phyloP scores from a whole-genome alignment of 1,140 invertebrate species.

The Amyelois transitella region DNA sequence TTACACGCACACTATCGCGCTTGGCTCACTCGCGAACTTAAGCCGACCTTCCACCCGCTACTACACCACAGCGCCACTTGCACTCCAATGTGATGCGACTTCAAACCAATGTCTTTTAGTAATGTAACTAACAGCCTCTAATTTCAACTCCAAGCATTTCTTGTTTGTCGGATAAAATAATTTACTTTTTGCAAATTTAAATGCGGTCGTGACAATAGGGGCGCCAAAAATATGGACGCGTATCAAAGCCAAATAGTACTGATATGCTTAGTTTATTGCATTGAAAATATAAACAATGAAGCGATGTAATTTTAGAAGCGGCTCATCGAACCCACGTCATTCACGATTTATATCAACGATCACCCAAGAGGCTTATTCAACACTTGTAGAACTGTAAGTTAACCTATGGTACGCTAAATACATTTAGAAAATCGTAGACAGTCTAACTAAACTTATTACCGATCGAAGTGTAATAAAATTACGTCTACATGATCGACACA shows the following conservation, averaged over 20 bases:
- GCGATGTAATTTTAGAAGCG: slow-evolving; percentile 10
- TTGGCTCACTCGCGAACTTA: slow-evolving; percentile 4
- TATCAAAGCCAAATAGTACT: slow-evolving; percentile 2
- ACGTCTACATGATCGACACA: slow-evolving; percentile 24
- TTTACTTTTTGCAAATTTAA: slow-evolving; percentile 22
- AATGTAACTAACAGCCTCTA: slow-evolving; percentile 19
- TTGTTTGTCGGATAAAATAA: slow-evolving; percentile 12
- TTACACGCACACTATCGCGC: slow-evolving; percentile 38
- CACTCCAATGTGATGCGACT: not conserved
- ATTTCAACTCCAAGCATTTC: slow-evolving; percentile 5
- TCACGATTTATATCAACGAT: slow-evolving; percentile 1
- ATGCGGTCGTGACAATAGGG: not conserved
- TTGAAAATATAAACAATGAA: slow-evolving; percentile 1
- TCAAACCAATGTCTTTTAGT: slow-evolving; percentile 4
- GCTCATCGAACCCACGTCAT: not conserved
- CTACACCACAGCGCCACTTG: slow-evolving; percentile 19
- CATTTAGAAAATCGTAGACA: slow-evolving; percentile 45
- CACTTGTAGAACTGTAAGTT: slow-evolving; percentile 31
- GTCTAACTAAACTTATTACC: slow-evolving; percentile 50
- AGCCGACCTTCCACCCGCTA: slow-evolving; percentile 5
- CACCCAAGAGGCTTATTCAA: slow-evolving; percentile 21
- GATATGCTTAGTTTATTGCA: slow-evolving; percentile 19
- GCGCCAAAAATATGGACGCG: not conserved
- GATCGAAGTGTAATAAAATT: slow-evolving; percentile 42
- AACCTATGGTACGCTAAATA: slow-evolving; percentile 55